Evolutionary conservation across 2,888 invertebrate species (phyloP).

Genomic region (Synergus gifuensis): DNA sequence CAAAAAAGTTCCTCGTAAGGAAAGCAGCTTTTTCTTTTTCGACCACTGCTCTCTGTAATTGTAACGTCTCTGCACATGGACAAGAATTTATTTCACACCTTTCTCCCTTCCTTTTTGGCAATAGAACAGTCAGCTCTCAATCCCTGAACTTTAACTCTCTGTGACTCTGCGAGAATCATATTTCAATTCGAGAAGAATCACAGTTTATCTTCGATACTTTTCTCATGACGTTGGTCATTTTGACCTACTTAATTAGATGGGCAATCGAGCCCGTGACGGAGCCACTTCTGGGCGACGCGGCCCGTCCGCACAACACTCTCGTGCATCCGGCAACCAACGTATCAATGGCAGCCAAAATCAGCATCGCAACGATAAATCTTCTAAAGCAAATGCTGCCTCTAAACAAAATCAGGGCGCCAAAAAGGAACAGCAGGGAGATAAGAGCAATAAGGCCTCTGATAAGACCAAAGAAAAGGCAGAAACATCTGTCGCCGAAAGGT

Average conservation of each 20-base stretch:
- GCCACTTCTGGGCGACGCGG: slow-evolving; percentile 75
- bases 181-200: slow-evolving; percentile 66
- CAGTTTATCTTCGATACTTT: slow-evolving; percentile 64
- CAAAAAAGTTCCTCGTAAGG: slow-evolving; percentile 21
- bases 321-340: slow-evolving; percentile 75
- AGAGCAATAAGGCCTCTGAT: slow-evolving; percentile 76
- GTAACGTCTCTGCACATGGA: slow-evolving; percentile 16
- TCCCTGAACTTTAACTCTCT: slow-evolving; percentile 17
- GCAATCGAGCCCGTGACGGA: slow-evolving; percentile 77
- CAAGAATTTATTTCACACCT: slow-evolving; percentile 36
- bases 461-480: slow-evolving; percentile 75
- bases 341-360: slow-evolving; percentile 77
- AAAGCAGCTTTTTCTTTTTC: slow-evolving; percentile 19
- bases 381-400: slow-evolving; percentile 77
- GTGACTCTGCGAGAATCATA: slow-evolving; percentile 47
- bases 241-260: slow-evolving; percentile 76
- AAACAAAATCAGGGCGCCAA: slow-evolving; percentile 77
- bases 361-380: slow-evolving; percentile 78
- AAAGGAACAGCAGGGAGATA: slow-evolving; percentile 77
- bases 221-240: slow-evolving; percentile 75
- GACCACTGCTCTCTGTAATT: slow-evolving; percentile 24
- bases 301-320: slow-evolving; percentile 62
- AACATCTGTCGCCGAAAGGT: slow-evolving; percentile 76
- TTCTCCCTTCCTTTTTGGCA: slow-evolving; percentile 40
- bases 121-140: neutral